Evolutionary conservation across 1,140 invertebrate genomes (phyloP).

Genomic region (Micrasema minimum): DNA sequence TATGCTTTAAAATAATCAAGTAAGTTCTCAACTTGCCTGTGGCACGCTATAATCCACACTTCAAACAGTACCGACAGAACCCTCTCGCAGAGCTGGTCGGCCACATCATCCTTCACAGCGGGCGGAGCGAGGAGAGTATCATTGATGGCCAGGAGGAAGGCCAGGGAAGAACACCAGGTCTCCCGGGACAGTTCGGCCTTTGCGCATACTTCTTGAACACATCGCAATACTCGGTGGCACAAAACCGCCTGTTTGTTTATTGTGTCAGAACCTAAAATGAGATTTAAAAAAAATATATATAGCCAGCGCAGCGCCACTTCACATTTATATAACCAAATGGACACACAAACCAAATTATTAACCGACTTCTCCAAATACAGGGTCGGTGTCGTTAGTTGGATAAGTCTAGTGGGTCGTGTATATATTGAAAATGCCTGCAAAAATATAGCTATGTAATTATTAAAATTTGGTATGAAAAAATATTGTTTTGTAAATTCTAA

Average conservation of each 20-base stretch:
- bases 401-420: no score
- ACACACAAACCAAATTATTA: no score
- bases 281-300: not conserved
- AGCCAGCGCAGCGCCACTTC: not conserved
- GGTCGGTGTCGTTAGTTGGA: no score
- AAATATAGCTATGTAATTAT: no score
- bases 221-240: conserved; percentile 93
- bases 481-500: no score
- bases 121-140: conserved; percentile 92
- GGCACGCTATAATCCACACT: conserved; percentile 94
- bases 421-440: no score
- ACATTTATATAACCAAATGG: no score
- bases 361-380: no score
- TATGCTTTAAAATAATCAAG: no score
- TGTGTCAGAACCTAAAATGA: conserved; percentile 78
- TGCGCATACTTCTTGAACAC: conserved; percentile 88
- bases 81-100: conserved; percentile 93
- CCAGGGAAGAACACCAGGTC: conserved; percentile 90
- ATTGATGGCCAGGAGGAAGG: conserved; percentile 93
- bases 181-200: conserved; percentile 83
- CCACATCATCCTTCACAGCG: conserved; percentile 91
- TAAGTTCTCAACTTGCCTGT: conserved; percentile 59
- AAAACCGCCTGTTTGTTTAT: conserved; percentile 94
- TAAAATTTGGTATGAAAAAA: no score
- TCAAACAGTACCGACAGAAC: conserved; percentile 94